These are phyloP conservation scores for Craterocephalus amniculus DNA, from an alignment of 2,797 vertebrate species.

Conservation along the genomic window DNA sequence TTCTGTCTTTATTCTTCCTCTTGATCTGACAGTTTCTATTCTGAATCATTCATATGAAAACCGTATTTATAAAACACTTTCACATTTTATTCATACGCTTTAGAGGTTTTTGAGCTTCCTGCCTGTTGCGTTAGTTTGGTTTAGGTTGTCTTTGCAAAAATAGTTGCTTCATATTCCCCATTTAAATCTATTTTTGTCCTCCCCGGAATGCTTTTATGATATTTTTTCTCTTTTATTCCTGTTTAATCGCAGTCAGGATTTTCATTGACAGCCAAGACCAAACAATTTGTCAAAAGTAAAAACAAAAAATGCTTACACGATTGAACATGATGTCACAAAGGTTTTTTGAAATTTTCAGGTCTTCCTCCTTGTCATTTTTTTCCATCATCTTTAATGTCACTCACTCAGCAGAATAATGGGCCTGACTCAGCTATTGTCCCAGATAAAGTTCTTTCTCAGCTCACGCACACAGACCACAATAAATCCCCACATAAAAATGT, in stretches of 20 bases:
- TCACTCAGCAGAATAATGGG: slow-evolving; percentile 29
- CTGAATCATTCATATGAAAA: not conserved
- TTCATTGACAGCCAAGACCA: not conserved
- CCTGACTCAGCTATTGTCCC: slow-evolving; percentile 28
- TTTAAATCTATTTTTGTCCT: not conserved
- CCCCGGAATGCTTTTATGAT: no score
- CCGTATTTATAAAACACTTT: not conserved
- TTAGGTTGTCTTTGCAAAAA: not conserved
- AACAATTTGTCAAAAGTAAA: not conserved
- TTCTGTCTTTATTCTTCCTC: not conserved
- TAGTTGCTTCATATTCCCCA: not conserved
- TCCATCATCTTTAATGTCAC: slow-evolving; percentile 9
- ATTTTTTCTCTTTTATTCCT: no score
- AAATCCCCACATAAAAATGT: slow-evolving; percentile 9
- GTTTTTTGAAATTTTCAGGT: slow-evolving; percentile 5
- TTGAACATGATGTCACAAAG: slow-evolving; percentile 3
- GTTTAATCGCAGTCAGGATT: not conserved
- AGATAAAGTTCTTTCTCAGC: slow-evolving; percentile 11
- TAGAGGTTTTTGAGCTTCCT: not conserved
- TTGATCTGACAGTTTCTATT: not conserved
- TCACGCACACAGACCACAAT: slow-evolving; percentile 11
- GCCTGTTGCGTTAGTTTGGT: not conserved
- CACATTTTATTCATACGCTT: not conserved
- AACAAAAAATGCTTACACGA: slow-evolving; percentile 1
- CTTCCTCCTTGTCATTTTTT: not conserved